These are phyloP conservation scores for Sebastes aleutianus DNA, from an alignment of 2,797 vertebrate genomes.

Conservation along the genomic window DNA sequence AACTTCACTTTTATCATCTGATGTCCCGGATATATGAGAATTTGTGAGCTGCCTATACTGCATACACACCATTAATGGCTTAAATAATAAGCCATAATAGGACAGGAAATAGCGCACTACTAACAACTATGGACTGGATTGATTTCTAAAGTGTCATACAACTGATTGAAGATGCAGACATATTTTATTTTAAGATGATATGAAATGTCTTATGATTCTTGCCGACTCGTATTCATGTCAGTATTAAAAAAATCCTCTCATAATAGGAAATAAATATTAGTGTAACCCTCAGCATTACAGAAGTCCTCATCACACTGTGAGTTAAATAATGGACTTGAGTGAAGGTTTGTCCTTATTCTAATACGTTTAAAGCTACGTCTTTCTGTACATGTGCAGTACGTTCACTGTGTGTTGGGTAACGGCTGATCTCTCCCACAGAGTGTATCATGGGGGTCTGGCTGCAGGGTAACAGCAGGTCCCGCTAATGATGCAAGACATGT, in stretches of 20 bases:
- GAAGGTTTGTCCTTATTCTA: background rate
- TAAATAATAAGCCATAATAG: background rate
- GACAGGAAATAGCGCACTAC: background rate
- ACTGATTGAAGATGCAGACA: background rate
- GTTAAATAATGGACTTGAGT: background rate
- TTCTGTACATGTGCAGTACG: background rate
- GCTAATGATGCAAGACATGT: conserved; percentile 84
- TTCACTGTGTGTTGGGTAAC: conserved; percentile 4
- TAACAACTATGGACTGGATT: background rate
- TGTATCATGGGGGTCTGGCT: conserved; percentile 51
- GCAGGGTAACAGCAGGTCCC: conserved; percentile 70
- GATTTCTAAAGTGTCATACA: background rate
- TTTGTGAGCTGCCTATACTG: background rate
- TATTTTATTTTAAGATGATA: background rate
- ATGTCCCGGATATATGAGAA: background rate
- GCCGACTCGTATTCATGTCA: background rate
- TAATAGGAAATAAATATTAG: background rate
- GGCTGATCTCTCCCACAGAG: conserved; percentile 51
- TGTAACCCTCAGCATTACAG: background rate
- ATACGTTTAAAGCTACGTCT: background rate
- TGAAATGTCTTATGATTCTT: background rate
- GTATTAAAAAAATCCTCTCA: background rate
- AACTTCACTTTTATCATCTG: background rate
- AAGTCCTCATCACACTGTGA: background rate
- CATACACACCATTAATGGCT: background rate